Evolutionary conservation across 2,113 vertebrate species (phyloP), one percentile per base, ranked within the genome.

Genomic region (Tenebrosternarchus preto): DNA sequence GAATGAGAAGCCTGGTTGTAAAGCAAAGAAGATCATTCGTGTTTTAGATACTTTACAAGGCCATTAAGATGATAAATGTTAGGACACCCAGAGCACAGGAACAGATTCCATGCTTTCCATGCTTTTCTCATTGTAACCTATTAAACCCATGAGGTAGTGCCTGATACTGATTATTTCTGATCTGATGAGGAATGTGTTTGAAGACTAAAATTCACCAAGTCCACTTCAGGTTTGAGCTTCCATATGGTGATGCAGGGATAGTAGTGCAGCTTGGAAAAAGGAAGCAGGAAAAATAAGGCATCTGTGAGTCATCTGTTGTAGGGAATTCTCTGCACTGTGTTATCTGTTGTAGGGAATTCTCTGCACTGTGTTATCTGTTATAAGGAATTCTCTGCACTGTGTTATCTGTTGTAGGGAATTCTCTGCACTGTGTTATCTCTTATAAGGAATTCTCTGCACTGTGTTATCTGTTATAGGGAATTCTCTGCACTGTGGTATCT

Each of bases 201-300:
- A 43, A 73, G 59, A 73, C 57, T 72, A 36, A 72, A 70, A 79
- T 46, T 79, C 55, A 71, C 56, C 15, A 3, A 50, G 43, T 50
- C 43, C 8, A 12, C 12, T 50, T 70, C 43, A 39, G 74, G 31
- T 63, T 72, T 11, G 31, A 74, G 20, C 36, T 74, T 63, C 56
- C 46, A 59, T 66, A n/a, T 66, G 50, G 67, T 22, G 59, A 80
- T 72, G 60, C 50, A 27, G 24, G 29, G 66, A 71, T 50, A 15
- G 56, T 19, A 72, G 31, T 63, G 36, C 20, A 50, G n/a, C 55
- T 80, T 29, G 29, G n/a, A 39, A 39, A 22, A 68, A 68, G 36
- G 64, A 68, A 22, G 31, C 8, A 2, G 31, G 16, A n/a, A 73
- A 50, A 64, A 17, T 29, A 9, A 64, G 29, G 11, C 12, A 27